phyloP scores from a whole-genome alignment of 1,140 invertebrate genomes.

The Bombus confusus region DNA sequence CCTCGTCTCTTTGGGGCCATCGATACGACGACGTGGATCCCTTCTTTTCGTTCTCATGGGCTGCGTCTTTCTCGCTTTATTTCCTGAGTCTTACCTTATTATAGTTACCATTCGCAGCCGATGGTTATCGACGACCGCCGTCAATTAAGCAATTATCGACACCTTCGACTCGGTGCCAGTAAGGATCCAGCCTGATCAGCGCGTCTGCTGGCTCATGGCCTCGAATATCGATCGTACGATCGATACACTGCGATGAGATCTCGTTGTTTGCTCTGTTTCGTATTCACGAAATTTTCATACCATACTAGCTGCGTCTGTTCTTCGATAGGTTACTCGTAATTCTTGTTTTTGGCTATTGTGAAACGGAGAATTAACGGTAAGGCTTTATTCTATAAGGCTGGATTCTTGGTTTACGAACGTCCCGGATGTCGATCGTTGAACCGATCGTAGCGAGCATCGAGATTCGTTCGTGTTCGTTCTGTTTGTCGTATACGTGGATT shows the following conservation, averaged over 20 bases:
- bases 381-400: too few species aligned
- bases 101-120: slow-evolving; percentile 45
- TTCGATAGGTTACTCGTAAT: neutral
- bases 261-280: neutral
- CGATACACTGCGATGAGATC: neutral
- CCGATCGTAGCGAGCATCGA: too few species aligned
- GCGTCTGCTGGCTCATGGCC: slow-evolving; percentile 57
- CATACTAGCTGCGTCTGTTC: neutral
- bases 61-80: slow-evolving; percentile 14
- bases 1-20: slow-evolving; percentile 69
- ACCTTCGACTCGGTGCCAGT: slow-evolving; percentile 42
- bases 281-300: neutral
- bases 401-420: neutral
- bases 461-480: neutral
- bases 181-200: slow-evolving; percentile 17
- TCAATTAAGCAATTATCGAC: slow-evolving; percentile 77
- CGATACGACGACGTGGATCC: slow-evolving; percentile 60
- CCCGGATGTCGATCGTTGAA: neutral
- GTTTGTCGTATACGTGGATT: neutral
- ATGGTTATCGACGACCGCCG: slow-evolving; percentile 71
- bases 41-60: slow-evolving; percentile 27
- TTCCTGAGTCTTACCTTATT: slow-evolving; percentile 34
- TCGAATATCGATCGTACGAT: slow-evolving; percentile 8
- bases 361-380: too few species aligned
- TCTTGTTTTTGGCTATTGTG: neutral